A percentile compares a stretch with the other conserved stretches of the same genome.
Conservation (phyloP, 2,113 vertebrate species). For the Calonectris borealis region DNA sequence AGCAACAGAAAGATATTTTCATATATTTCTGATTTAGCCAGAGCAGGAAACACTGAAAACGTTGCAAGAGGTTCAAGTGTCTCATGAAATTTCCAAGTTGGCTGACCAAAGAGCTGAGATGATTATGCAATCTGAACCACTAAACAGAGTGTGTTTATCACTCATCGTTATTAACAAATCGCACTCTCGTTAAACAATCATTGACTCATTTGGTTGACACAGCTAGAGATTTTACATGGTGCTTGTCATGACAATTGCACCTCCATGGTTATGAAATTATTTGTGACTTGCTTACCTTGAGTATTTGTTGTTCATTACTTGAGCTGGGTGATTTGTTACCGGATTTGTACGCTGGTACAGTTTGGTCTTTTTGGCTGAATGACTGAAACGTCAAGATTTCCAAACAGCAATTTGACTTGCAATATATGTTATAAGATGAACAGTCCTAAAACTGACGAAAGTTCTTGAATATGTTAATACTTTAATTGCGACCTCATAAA, state of each 20-base stretch:
- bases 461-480: not conserved
- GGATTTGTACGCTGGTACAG: rapidly evolving
- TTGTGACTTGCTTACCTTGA: not conserved
- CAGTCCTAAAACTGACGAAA: not conserved
- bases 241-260: not conserved
- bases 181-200: not conserved
- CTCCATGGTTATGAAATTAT: not conserved
- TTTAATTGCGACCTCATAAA: not conserved
- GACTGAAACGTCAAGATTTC: not conserved
- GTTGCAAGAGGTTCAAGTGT: not conserved
- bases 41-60: not conserved
- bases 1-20: not conserved
- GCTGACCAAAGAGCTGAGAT: not conserved
- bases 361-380: not conserved
- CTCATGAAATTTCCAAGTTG: not conserved
- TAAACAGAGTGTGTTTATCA: not conserved
- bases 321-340: not conserved
- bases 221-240: not conserved
- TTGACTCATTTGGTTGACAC: not conserved
- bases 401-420: not conserved
- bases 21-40: not conserved
- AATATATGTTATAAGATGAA: not conserved
- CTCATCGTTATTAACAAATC: not conserved
- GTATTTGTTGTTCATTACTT: not conserved
- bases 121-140: not conserved